Evolutionary conservation across 2,113 vertebrate genomes (phyloP).

Genomic region (Paramisgurnus dabryanus): DNA sequence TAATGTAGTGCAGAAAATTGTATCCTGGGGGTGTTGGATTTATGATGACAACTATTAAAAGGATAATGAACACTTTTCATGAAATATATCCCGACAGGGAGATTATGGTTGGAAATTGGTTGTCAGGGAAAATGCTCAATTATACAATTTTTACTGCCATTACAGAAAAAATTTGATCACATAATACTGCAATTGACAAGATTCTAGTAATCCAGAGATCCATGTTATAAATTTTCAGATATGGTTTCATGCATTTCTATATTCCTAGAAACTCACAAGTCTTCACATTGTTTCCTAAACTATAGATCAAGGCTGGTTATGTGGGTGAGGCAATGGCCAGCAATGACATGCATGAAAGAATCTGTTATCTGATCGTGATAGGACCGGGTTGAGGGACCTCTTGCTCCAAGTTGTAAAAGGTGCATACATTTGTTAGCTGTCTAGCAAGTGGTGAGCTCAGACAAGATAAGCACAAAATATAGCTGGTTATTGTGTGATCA

Average conservation of each 20-base stretch:
- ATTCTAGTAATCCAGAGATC: neutral
- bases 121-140: neutral
- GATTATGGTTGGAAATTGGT: neutral
- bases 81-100: neutral
- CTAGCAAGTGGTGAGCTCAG: conserved; percentile 11
- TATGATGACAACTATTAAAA: neutral
- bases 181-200: neutral
- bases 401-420: neutral
- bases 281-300: neutral
- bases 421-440: conserved; percentile 15
- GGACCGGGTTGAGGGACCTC: neutral
- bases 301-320: neutral
- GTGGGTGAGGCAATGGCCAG: conserved; percentile 1
- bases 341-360: conserved; percentile 25
- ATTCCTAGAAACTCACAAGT: neutral
- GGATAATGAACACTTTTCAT: neutral
- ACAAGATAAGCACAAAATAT: neutral
- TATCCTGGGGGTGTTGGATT: neutral
- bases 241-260: too few relatives aligned
- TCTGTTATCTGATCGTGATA: conserved; percentile 23
- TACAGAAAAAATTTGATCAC: neutral
- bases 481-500: neutral
- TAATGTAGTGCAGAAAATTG: conserved; percentile 5
- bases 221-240: neutral
- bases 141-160: neutral